Evolutionary conservation across 64 coral and sea anemone species (phyloP).

Genomic region (Exaiptasia diaphana): DNA sequence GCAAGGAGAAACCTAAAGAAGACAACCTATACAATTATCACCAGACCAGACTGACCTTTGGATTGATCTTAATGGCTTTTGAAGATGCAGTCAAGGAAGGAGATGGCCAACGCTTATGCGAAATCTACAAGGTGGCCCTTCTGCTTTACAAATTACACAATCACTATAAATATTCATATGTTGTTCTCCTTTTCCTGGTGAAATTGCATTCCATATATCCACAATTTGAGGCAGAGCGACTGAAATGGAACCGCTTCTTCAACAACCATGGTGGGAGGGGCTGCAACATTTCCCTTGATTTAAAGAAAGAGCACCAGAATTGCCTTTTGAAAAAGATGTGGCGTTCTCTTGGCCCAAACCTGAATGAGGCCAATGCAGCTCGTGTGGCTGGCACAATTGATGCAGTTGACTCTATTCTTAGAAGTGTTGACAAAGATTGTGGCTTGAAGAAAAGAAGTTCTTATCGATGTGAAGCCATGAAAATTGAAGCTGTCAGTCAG

Average conservation of each 20-base stretch:
- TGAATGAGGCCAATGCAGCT: slow-evolving; percentile 27
- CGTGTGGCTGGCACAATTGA: background rate
- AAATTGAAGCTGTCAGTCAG: slow-evolving; percentile 24
- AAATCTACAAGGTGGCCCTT: slow-evolving; percentile 21
- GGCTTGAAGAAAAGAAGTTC: background rate
- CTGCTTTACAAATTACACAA: slow-evolving; percentile 37
- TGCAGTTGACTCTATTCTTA: slow-evolving; percentile 2
- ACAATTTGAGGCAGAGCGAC: background rate
- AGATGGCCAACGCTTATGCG: slow-evolving; percentile 22
- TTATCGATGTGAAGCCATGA: slow-evolving; percentile 17
- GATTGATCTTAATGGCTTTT: slow-evolving; percentile 23
- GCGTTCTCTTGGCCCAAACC: slow-evolving; percentile 22
- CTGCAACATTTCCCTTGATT: slow-evolving; percentile 42
- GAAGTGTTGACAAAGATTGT: slow-evolving; percentile 19
- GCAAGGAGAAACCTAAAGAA: background rate
- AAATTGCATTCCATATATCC: slow-evolving; percentile 18
- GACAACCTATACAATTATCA: slow-evolving; percentile 54
- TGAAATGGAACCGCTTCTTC: slow-evolving; percentile 44
- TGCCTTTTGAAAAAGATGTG: slow-evolving; percentile 45
- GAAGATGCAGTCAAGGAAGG: slow-evolving; percentile 55
- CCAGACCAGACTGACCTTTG: slow-evolving; percentile 24
- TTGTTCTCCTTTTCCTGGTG: background rate
- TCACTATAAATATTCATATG: slow-evolving; percentile 45
- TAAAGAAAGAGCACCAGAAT: slow-evolving; percentile 48
- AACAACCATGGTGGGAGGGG: slow-evolving; percentile 9